Percentiles rank a stretch among this genome's conserved stretches.
phyloP scores from a whole-genome alignment of 2,113 vertebrate genomes.

The Cebidichthys violaceus region DNA sequence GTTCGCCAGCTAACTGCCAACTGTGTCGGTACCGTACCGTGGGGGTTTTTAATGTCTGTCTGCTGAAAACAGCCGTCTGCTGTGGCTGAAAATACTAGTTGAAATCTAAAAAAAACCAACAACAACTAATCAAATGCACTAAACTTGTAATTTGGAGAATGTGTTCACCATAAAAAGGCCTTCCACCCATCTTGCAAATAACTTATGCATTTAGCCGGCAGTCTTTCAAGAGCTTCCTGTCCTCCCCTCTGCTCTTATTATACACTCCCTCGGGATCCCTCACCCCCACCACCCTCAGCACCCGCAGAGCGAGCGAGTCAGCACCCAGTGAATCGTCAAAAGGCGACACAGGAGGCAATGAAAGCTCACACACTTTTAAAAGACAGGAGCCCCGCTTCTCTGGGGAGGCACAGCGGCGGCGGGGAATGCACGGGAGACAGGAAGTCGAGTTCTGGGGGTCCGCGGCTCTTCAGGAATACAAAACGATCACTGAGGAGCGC shows the following conservation, averaged over 20 bases:
- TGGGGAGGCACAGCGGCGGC: conserved; percentile 38
- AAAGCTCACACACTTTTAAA: conserved; percentile 70
- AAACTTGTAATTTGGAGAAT: conserved; percentile 10
- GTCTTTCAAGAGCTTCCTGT: conserved; percentile 60
- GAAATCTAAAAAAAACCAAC: neutral
- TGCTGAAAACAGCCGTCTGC: neutral
- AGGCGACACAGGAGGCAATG: conserved; percentile 68
- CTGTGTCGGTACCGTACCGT: neutral
- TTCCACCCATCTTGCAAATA: conserved; percentile 40
- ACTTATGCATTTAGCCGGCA: conserved; percentile 50
- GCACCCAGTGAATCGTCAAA: conserved; percentile 70
- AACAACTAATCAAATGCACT: neutral
- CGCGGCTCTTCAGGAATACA: conserved; percentile 72
- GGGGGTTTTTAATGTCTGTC: neutral
- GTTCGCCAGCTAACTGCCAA: neutral
- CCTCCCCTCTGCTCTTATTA: conserved; percentile 41
- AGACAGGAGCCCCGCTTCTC: conserved; percentile 65
- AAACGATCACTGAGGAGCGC: conserved; percentile 69
- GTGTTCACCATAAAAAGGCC: conserved; percentile 24
- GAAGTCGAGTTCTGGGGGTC: conserved; percentile 75
- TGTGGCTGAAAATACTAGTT: neutral
- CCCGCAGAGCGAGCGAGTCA: conserved; percentile 46
- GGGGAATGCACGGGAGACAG: conserved; percentile 61
- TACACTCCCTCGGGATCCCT: conserved; percentile 24
- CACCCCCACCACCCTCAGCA: conserved; percentile 11